Conservation (phyloP, 2,888 invertebrate genomes). For the Ceraclea dissimilis region DNA sequence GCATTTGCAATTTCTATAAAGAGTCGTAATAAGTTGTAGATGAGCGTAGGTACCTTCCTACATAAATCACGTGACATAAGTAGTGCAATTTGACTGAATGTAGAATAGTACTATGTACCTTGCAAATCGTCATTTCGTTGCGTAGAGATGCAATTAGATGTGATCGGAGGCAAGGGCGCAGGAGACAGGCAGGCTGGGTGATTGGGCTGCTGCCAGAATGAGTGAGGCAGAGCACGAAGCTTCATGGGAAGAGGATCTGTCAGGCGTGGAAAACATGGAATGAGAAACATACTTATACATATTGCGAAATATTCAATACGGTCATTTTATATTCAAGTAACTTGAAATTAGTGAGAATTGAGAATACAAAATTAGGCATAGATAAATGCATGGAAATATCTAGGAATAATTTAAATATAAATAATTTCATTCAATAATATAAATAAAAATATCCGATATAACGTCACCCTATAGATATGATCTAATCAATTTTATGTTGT, state of each 20-base stretch:
- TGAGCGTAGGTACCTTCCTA: too few species aligned
- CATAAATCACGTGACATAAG: too few species aligned
- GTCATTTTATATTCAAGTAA: not conserved
- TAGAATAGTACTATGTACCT: too few species aligned
- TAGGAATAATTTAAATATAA: too few species aligned
- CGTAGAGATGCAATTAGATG: conserved; percentile 29
- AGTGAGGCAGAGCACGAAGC: conserved; percentile 42
- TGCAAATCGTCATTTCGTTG: conserved; percentile 12
- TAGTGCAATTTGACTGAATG: too few species aligned
- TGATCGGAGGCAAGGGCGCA: conserved; percentile 36
- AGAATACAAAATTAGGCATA: not conserved
- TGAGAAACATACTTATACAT: not conserved
- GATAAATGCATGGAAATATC: too few species aligned
- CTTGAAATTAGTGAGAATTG: not conserved
- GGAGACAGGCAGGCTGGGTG: conserved; percentile 37
- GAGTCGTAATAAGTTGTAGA: too few species aligned
- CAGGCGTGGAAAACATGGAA: not conserved
- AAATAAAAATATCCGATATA: not conserved
- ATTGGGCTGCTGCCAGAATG: conserved; percentile 49
- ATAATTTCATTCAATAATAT: too few species aligned
- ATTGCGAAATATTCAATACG: not conserved
- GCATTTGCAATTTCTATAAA: too few species aligned
- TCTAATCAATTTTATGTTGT: not conserved
- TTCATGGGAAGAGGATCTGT: conserved; percentile 46
- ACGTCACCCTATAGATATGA: not conserved